Conservation (phyloP, 2,113 vertebrate genomes). For the Pterocles orientalis region DNA sequence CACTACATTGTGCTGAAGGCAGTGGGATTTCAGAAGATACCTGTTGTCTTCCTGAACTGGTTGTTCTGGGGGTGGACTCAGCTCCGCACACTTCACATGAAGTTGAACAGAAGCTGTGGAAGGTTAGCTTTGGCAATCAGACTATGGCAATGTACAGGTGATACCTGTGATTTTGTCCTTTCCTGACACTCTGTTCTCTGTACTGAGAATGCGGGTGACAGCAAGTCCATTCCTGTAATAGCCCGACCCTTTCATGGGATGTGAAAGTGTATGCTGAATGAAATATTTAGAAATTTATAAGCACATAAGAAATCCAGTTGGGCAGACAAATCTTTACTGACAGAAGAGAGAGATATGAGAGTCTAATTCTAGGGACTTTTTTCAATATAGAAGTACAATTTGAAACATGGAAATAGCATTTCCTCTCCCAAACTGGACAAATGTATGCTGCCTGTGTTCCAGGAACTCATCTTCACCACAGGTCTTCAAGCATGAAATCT, state of each 20-base stretch:
- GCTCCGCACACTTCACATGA: not conserved
- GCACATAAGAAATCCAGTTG: not conserved
- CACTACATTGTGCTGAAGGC: not conserved
- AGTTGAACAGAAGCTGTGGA: not conserved
- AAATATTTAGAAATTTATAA: not conserved
- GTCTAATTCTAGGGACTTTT: not conserved
- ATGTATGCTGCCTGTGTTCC: not conserved
- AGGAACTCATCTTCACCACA: not conserved
- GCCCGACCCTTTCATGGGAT: no score
- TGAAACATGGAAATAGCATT: not conserved
- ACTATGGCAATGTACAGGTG: not conserved
- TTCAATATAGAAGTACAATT: not conserved
- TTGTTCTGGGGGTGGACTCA: not conserved
- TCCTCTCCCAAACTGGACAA: not conserved
- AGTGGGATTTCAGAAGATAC: not conserved
- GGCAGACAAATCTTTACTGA: not conserved
- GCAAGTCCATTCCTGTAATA: not conserved
- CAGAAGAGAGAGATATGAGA: not conserved
- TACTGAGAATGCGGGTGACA: not conserved
- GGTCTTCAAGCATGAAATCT: not conserved
- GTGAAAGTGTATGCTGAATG: not conserved
- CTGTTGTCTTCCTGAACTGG: not conserved
- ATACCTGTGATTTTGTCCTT: not conserved
- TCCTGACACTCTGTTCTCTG: not conserved
- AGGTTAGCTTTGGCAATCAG: not conserved